Conservation (phyloP, 2,888 invertebrate genomes). For the Athalia circularis region DNA sequence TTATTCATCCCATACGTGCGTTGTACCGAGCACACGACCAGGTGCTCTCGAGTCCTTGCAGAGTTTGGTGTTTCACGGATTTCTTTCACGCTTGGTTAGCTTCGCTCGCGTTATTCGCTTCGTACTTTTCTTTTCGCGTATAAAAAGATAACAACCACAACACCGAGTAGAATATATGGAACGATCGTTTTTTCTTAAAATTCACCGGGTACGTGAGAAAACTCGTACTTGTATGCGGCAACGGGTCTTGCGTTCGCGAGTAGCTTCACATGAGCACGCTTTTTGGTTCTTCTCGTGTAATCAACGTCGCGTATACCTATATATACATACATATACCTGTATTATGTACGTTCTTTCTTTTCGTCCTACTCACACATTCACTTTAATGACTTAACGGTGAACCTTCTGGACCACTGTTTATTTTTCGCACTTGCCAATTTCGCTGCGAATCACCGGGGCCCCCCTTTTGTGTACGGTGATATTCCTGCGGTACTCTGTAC, state of each 20-base stretch:
- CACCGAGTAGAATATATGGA: slow-evolving; percentile 23
- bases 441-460: slow-evolving; percentile 19
- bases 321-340: neutral
- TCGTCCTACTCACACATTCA: neutral
- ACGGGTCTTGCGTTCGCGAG: neutral
- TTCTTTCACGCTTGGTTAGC: slow-evolving; percentile 14
- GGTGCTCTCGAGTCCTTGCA: neutral
- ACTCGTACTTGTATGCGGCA: neutral
- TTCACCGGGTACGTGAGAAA: neutral
- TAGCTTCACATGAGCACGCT: neutral
- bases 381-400: slow-evolving; percentile 39
- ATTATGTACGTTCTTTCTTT: neutral
- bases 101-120: neutral
- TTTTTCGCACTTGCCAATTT: slow-evolving; percentile 51
- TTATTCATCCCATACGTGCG: slow-evolving; percentile 13
- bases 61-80: slow-evolving; percentile 11
- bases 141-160: slow-evolving; percentile 32
- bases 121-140: neutral
- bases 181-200: slow-evolving; percentile 23
- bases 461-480: slow-evolving; percentile 31
- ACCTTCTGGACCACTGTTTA: slow-evolving; percentile 50
- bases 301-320: too few relatives aligned
- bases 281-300: too few relatives aligned
- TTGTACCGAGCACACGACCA: neutral
- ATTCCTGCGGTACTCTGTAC: neutral